These are phyloP conservation scores for Drosophila macrospina DNA, from an alignment of 2,888 invertebrate species.

Conservation along the genomic window DNA sequence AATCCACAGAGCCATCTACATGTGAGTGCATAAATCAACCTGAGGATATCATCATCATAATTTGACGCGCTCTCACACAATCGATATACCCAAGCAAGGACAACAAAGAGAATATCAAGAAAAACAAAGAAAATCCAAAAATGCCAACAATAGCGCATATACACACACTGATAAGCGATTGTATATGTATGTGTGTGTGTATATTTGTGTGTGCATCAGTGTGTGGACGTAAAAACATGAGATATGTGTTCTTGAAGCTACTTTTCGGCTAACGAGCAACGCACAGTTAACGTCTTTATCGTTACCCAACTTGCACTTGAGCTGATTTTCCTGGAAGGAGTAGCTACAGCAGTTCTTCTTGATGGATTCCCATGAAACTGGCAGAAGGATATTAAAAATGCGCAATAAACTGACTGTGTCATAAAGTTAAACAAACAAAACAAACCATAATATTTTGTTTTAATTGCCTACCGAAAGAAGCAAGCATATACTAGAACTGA, in stretches of 20 bases:
- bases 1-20: neutral
- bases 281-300: conserved; percentile 69
- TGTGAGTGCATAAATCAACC: conserved; percentile 51
- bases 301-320: conserved; percentile 57
- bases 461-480: conserved; percentile 5
- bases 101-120: conserved; percentile 16
- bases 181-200: conserved; percentile 8
- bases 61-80: conserved; percentile 51
- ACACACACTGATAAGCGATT: neutral
- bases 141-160: conserved; percentile 47
- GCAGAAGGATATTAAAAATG: conserved; percentile 31
- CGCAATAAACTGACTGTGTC: conserved; percentile 28
- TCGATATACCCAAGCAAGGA: conserved; percentile 61
- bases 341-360: neutral
- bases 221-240: conserved; percentile 57
- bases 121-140: conserved; percentile 45
- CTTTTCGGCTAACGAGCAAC: conserved; percentile 72
- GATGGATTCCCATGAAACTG: conserved; percentile 3
- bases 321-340: neutral
- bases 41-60: conserved; percentile 50
- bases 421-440: conserved; percentile 30
- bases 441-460: conserved; percentile 3
- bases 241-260: conserved; percentile 60
- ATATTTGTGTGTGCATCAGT: no score
- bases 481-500: no score